phyloP scores from a whole-genome alignment of 2,797 vertebrate species.

The Poeciliopsis presidionis region DNA sequence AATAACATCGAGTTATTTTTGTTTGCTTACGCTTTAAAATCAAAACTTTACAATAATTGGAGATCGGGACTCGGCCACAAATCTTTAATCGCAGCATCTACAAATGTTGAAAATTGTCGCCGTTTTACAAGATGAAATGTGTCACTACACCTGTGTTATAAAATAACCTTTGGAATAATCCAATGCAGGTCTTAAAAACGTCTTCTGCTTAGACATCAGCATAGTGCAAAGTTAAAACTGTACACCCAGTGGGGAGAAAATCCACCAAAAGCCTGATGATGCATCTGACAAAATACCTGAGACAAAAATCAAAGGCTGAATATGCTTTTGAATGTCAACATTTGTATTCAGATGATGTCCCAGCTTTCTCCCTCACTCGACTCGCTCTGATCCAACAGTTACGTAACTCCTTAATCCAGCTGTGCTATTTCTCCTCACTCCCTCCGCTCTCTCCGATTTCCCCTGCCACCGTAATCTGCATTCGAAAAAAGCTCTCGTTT shows the following conservation, averaged over 20 bases:
- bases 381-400: constrained; percentile 69
- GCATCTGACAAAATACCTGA: constrained; percentile 24
- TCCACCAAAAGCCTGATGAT: constrained; percentile 14
- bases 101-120: neutral
- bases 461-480: constrained; percentile 51
- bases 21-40: neutral
- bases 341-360: constrained; percentile 54
- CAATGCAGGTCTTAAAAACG: neutral
- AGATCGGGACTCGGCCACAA: neutral
- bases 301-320: constrained; percentile 35
- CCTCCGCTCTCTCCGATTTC: constrained; percentile 31
- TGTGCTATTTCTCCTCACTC: constrained; percentile 61
- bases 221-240: neutral
- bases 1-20: neutral
- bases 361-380: constrained; percentile 54
- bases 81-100: neutral
- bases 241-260: neutral
- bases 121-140: neutral
- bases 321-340: constrained; percentile 37
- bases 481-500: constrained; percentile 30
- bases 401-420: constrained; percentile 78
- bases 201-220: neutral
- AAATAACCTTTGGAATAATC: neutral
- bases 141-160: neutral
- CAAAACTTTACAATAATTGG: neutral